Conservation (phyloP, 2,888 invertebrate species). For the Apamea sordens region DNA sequence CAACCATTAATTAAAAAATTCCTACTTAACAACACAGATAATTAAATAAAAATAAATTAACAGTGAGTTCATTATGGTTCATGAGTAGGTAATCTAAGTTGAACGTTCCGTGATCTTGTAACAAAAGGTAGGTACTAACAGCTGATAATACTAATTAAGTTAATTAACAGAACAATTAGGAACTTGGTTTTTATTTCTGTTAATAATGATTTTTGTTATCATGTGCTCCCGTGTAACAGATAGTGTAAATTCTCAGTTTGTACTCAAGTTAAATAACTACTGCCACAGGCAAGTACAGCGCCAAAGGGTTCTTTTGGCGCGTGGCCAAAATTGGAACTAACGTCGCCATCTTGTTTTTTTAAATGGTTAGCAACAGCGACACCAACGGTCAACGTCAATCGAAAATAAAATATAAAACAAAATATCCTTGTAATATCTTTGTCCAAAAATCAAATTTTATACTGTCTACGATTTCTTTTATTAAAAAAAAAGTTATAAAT, state of each 20-base stretch:
- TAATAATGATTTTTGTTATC: background rate
- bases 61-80: background rate
- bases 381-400: background rate
- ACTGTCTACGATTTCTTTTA: no score
- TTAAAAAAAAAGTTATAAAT: no score
- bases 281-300: background rate
- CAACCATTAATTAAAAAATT: background rate
- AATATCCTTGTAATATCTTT: background rate
- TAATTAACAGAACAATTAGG: conserved; percentile 9
- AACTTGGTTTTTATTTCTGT: background rate
- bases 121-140: background rate
- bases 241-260: background rate
- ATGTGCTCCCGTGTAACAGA: background rate
- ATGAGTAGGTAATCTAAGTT: background rate
- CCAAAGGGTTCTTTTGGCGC: background rate
- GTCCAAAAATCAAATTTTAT: background rate
- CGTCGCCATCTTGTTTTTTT: background rate
- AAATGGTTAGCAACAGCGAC: background rate
- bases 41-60: background rate
- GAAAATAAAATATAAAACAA: background rate
- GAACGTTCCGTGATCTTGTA: conserved; percentile 8
- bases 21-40: background rate
- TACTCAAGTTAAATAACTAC: background rate
- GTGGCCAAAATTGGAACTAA: background rate
- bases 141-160: background rate